phyloP scores from a whole-genome alignment of 2,113 vertebrate species.

The Campylorhamphus procurvoides region DNA sequence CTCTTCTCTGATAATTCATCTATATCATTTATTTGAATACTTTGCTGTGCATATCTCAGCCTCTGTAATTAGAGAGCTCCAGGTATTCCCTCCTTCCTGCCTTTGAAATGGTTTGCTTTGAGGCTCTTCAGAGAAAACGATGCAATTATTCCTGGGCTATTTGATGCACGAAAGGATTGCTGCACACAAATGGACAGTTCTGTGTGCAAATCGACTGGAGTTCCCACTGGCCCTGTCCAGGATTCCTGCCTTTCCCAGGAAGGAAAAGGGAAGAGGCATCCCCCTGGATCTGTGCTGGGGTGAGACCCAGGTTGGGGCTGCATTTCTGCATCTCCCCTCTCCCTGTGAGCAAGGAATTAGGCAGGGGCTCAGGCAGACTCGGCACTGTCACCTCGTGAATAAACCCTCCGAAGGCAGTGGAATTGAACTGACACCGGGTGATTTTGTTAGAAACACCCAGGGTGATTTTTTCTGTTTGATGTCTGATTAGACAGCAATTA shows the following conservation, averaged over 20 bases:
- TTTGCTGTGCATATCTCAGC: slow-evolving; percentile 68
- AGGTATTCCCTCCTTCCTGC: slow-evolving; percentile 75
- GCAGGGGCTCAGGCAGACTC: not conserved
- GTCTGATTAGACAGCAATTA: slow-evolving; percentile 43
- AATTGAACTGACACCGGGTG: not conserved
- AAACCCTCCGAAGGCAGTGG: not conserved
- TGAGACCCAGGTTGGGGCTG: not conserved
- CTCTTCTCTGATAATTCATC: slow-evolving; percentile 77
- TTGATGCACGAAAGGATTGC: slow-evolving; percentile 65
- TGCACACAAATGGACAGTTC: not conserved
- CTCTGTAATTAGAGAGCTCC: slow-evolving; percentile 80
- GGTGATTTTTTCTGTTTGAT: slow-evolving; percentile 56
- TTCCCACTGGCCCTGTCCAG: not conserved
- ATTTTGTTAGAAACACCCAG: slow-evolving; percentile 31
- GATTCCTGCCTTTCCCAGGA: not conserved
- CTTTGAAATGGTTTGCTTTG: slow-evolving; percentile 79
- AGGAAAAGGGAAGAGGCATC: not conserved
- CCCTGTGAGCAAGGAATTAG: not conserved
- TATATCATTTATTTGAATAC: slow-evolving; percentile 79
- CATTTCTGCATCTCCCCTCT: not conserved
- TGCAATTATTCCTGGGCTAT: slow-evolving; percentile 56
- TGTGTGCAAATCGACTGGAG: not conserved
- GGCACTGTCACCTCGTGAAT: not conserved
- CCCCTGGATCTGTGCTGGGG: not conserved
- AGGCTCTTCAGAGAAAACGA: slow-evolving; percentile 57